Conservation (phyloP, 2,797 vertebrate species). For the Linurgus olivaceus region DNA sequence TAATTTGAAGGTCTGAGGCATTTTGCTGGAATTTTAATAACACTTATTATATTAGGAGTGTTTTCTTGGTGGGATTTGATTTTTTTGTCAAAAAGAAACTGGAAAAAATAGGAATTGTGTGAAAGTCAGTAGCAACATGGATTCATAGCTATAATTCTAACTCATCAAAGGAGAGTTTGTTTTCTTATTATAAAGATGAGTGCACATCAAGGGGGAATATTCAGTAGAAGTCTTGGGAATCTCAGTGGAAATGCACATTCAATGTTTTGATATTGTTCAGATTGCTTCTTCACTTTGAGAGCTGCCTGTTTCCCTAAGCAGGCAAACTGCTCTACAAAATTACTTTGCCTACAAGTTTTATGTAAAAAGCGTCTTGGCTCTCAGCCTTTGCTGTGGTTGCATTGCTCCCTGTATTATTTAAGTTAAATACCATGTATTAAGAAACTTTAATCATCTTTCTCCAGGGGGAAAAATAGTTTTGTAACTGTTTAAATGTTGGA, state of each 20-base stretch:
- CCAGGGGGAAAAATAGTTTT: neutral
- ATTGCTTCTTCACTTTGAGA: neutral
- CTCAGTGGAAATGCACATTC: neutral
- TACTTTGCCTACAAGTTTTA: neutral
- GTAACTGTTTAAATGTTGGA: neutral
- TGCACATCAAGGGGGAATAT: neutral
- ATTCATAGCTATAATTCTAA: neutral
- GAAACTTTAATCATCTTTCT: neutral
- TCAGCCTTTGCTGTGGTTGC: neutral
- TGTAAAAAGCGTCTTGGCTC: neutral
- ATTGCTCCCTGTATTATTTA: neutral
- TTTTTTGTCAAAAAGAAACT: neutral
- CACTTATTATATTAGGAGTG: neutral
- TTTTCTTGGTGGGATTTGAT: neutral
- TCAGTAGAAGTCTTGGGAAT: neutral
- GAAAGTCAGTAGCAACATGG: neutral
- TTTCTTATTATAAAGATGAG: neutral
- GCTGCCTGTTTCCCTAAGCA: neutral
- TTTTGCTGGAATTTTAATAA: neutral
- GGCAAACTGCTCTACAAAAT: neutral
- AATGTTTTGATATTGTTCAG: neutral
- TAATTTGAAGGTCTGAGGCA: neutral
- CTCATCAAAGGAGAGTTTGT: neutral
- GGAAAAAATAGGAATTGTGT: neutral
- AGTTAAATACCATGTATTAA: conserved; percentile 9